A percentile compares a stretch with the other conserved stretches of the same genome.
Conservation (phyloP, 2,797 vertebrate species). For the Lithobates sylvaticus region DNA sequence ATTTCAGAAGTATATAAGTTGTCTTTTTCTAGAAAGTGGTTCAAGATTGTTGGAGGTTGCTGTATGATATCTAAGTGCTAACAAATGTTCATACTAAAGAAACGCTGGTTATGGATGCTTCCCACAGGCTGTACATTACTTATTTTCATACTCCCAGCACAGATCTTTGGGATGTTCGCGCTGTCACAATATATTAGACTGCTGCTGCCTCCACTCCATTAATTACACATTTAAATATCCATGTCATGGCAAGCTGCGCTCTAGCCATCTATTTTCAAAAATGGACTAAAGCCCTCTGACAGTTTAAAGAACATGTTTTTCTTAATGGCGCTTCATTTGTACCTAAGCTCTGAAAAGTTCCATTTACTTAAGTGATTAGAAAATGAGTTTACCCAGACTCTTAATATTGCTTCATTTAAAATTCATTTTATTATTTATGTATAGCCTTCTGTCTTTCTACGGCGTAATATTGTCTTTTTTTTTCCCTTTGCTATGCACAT, state of each 20-base stretch:
- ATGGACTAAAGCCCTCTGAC: neutral
- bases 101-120: neutral
- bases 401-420: slow-evolving; percentile 16
- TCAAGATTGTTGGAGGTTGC: neutral
- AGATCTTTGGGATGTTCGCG: neutral
- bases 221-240: slow-evolving; percentile 10
- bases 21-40: neutral
- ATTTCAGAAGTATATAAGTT: neutral
- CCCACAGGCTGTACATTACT: neutral
- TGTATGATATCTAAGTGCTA: neutral
- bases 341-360: slow-evolving; percentile 18
- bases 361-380: slow-evolving; percentile 16
- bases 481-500: slow-evolving; percentile 1
- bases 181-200: slow-evolving; percentile 22
- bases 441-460: neutral
- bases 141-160: neutral
- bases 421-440: slow-evolving; percentile 26
- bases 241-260: neutral
- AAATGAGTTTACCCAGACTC: neutral
- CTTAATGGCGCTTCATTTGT: slow-evolving; percentile 13
- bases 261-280: slow-evolving; percentile 30
- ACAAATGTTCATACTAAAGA: slow-evolving; percentile 5
- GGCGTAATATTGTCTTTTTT: neutral
- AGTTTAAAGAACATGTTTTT: slow-evolving; percentile 4
- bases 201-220: slow-evolving; percentile 12